Evolutionary conservation across 1,140 invertebrate species (phyloP).

Genomic region (Hyles vespertilio): DNA sequence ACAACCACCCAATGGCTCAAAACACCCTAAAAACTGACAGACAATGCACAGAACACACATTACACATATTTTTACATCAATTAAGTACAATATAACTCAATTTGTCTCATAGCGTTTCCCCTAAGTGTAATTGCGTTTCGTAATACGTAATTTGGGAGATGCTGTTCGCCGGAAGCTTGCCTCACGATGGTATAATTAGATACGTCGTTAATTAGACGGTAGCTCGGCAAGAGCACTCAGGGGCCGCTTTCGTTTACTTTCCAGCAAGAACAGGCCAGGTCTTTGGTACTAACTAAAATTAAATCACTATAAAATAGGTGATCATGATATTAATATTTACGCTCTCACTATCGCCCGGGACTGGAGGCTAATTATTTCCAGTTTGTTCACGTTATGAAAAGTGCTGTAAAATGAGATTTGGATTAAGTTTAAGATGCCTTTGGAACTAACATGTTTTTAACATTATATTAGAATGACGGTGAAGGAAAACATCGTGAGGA

Average conservation of each 20-base stretch:
- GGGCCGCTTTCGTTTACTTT: conserved; percentile 43
- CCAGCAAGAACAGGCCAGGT: conserved; percentile 28
- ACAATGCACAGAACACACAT: too few relatives aligned
- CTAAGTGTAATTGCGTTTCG: conserved; percentile 58
- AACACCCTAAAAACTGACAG: too few relatives aligned
- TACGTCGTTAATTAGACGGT: conserved; percentile 64
- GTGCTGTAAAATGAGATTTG: too few relatives aligned
- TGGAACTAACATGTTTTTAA: too few relatives aligned
- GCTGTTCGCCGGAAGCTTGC: conserved; percentile 41
- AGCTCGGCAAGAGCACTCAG: conserved; percentile 53
- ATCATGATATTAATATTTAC: neutral
- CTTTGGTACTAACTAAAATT: conserved; percentile 29
- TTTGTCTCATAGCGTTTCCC: conserved; percentile 42
- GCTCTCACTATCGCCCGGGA: too few relatives aligned
- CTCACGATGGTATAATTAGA: conserved; percentile 61
- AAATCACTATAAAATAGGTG: conserved; percentile 23
- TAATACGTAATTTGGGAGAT: conserved; percentile 66
- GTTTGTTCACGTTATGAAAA: too few relatives aligned
- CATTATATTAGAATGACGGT: too few relatives aligned
- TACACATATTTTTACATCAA: conserved; percentile 13
- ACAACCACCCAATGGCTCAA: too few relatives aligned
- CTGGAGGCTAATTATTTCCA: too few relatives aligned
- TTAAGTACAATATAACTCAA: conserved; percentile 31
- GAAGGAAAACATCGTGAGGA: too few relatives aligned
- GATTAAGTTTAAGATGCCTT: too few relatives aligned